A percentile compares a stretch with the other conserved stretches of the same genome.
Conservation (phyloP, 2,888 invertebrate genomes). For the Apotomis betuletana region DNA sequence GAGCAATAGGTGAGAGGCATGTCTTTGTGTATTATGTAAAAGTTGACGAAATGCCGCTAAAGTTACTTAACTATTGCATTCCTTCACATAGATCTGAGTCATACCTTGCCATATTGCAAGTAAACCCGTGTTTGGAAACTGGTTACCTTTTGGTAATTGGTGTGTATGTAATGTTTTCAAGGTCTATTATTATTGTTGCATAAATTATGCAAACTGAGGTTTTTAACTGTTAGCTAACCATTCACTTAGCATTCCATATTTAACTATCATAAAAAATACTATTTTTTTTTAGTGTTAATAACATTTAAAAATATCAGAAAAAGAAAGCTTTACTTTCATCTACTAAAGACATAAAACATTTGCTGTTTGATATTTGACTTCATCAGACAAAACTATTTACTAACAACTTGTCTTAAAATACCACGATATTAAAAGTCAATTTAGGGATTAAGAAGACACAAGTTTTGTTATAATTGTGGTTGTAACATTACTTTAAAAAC, state of each 20-base stretch:
- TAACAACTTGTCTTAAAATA: too few species aligned
- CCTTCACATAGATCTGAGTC: slow-evolving; percentile 32
- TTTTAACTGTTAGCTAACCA: slow-evolving; percentile 11
- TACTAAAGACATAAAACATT: too few species aligned
- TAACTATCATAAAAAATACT: not conserved
- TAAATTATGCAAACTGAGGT: slow-evolving; percentile 18
- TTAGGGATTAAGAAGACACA: too few species aligned
- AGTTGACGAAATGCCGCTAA: slow-evolving; percentile 48
- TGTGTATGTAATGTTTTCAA: slow-evolving; percentile 15
- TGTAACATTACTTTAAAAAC: too few species aligned
- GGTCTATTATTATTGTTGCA: slow-evolving; percentile 18
- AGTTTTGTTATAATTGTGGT: too few species aligned
- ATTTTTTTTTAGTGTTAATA: too few species aligned
- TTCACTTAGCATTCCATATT: not conserved
- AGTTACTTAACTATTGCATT: slow-evolving; percentile 40
- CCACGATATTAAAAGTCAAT: too few species aligned
- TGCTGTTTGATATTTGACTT: too few species aligned
- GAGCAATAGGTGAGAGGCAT: slow-evolving; percentile 74
- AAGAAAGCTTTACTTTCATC: too few species aligned
- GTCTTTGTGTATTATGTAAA: slow-evolving; percentile 57
- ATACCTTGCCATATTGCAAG: slow-evolving; percentile 31
- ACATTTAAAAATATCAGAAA: too few species aligned
- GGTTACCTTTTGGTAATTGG: slow-evolving; percentile 13
- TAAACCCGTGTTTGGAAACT: slow-evolving; percentile 14
- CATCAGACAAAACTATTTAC: too few species aligned